Conservation (phyloP, 2,888 invertebrate genomes). For the Xiphydria camelus region DNA sequence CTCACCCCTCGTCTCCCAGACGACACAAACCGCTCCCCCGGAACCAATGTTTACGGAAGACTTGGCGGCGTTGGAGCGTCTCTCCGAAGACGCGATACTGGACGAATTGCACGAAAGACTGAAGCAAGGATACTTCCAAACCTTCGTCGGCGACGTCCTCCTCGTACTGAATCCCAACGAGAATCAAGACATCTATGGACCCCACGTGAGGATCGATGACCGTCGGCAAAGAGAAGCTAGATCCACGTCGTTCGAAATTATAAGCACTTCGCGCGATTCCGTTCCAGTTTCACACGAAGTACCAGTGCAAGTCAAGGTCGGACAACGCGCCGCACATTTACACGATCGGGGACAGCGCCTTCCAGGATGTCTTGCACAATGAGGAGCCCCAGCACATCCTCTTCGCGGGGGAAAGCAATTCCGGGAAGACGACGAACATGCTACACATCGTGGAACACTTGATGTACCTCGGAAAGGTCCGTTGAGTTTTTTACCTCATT, state of each 20-base stretch:
- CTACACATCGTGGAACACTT: slow-evolving; percentile 79
- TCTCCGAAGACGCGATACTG: slow-evolving; percentile 74
- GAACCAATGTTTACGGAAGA: slow-evolving; percentile 83
- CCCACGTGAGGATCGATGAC: slow-evolving; percentile 62
- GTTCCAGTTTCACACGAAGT: slow-evolving; percentile 77
- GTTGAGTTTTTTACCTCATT: too few species aligned
- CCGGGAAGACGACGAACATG: slow-evolving; percentile 88
- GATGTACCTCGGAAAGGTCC: slow-evolving; percentile 75
- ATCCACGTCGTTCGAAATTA: neutral
- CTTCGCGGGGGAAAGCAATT: slow-evolving; percentile 86
- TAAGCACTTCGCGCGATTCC: neutral
- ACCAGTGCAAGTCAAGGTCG: slow-evolving; percentile 82
- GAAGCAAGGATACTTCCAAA: slow-evolving; percentile 70
- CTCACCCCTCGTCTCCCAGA: slow-evolving; percentile 24
- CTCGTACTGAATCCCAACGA: slow-evolving; percentile 80
- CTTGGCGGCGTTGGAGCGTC: slow-evolving; percentile 74
- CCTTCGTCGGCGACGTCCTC: slow-evolving; percentile 80
- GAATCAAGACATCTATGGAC: slow-evolving; percentile 71
- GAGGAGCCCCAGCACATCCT: slow-evolving; percentile 84
- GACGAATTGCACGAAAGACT: slow-evolving; percentile 71
- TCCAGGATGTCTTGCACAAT: slow-evolving; percentile 89
- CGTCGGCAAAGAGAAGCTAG: neutral
- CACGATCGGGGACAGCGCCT: slow-evolving; percentile 85
- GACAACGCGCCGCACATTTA: slow-evolving; percentile 91
- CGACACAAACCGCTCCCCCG: slow-evolving; percentile 58